Base-by-base conservation (phyloP, 2,888 invertebrate genomes). In the Taenaris catops region DNA sequence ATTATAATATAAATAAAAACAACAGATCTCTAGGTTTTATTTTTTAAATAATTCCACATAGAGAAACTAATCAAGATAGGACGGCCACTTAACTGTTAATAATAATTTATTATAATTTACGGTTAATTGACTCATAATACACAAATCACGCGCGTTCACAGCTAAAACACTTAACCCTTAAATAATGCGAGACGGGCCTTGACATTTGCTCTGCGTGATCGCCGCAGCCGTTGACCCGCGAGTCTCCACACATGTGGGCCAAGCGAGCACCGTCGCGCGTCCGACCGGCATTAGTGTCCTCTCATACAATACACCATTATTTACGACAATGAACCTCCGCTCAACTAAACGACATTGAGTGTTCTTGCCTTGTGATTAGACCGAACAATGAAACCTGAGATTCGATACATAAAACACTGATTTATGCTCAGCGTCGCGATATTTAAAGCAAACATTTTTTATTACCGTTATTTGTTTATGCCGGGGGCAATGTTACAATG, bases 231-330 rank as follows among this genome's bases (percentile, higher is more conserved):
- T 64, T 76, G 79, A 79, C 74, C 80, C 56, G 70, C 49, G 37
- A 25, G 57, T 51, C 32, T 32, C 41, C 63, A 66, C 69, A 63
- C 66, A 74, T 68, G 62, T 69, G 62, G 59, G 57, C 56, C 64
- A 54, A 42, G 48, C 40, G 60, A 52, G 42, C 58, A 53, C 57
- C 48, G 58, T 50, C 49, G 38, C 46, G 53, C 41, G 25, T 29
- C 28, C 25, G 17, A 8, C 28, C 24, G 51, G 54, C 61, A 67
- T 69, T 65, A 72, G 57, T 53, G 63, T 63, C 62, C 65, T 60
- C 65, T 67, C 66, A 71, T 63, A 79, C 74, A 76, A 75, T 76
- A 66, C 67, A 51, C 69, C 63, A 73, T 79, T 75, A 78, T 67
- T 69, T 71, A 74, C 61, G 75, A 79, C 69, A 65, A 69, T 68